These are phyloP conservation scores for Cylloceria caligata DNA, from an alignment of 2,888 invertebrate species.

Conservation along the genomic window DNA sequence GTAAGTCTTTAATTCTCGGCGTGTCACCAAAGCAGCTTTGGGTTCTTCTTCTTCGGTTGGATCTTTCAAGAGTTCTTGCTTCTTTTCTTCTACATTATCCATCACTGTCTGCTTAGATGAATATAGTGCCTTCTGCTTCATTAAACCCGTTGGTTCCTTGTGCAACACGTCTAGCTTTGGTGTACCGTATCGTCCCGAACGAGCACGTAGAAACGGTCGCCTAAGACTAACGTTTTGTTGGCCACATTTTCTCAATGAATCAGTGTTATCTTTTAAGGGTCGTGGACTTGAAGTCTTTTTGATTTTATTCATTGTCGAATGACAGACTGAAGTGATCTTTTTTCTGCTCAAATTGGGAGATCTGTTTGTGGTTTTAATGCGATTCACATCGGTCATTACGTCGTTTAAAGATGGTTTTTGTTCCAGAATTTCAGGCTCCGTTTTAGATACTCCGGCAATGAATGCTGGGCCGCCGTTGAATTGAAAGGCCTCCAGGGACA, in stretches of 20 bases:
- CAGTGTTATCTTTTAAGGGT: background rate
- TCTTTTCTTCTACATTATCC: background rate
- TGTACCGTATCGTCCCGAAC: constrained; percentile 60
- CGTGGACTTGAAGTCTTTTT: constrained; percentile 8
- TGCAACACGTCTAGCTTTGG: constrained; percentile 37
- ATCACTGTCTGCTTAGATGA: constrained; percentile 15
- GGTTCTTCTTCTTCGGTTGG: constrained; percentile 68
- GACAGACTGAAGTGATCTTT: constrained; percentile 18
- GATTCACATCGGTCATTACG: background rate
- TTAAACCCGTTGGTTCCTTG: background rate
- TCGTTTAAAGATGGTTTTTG: background rate
- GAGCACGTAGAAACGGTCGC: constrained; percentile 58
- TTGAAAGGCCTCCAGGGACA: constrained; percentile 39
- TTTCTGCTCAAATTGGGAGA: constrained; percentile 19
- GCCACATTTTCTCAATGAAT: constrained; percentile 20
- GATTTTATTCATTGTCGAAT: constrained; percentile 32
- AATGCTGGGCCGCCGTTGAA: background rate
- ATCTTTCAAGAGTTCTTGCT: constrained; percentile 56
- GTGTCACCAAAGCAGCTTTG: constrained; percentile 71
- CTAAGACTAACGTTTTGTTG: background rate
- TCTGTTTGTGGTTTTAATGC: constrained; percentile 27
- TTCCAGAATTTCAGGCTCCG: background rate
- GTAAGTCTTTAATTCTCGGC: constrained; percentile 73
- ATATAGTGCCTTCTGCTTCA: background rate
- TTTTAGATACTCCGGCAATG: background rate